Evolutionary conservation across 1,140 invertebrate genomes (phyloP).

Genomic region (Ptiloglossa arizonensis): DNA sequence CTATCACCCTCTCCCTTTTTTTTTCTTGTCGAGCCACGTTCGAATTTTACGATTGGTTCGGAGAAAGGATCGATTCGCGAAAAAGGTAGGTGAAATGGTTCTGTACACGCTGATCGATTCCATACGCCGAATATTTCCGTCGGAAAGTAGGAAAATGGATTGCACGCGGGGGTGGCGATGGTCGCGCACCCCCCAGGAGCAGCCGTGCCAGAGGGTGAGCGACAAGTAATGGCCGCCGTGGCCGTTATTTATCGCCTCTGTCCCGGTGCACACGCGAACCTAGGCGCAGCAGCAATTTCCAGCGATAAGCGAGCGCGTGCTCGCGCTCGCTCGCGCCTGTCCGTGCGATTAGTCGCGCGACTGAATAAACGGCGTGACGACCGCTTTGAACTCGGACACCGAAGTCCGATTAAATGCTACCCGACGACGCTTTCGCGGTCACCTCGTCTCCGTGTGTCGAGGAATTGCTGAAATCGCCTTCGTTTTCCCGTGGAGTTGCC

Average conservation of each 20-base stretch:
- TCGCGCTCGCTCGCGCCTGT: slow-evolving; percentile 46
- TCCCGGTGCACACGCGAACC: slow-evolving; percentile 58
- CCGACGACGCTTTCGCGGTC: background rate
- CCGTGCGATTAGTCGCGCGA: slow-evolving; percentile 57
- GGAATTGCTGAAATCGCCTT: background rate
- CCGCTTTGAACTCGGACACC: slow-evolving; percentile 16
- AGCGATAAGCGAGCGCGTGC: slow-evolving; percentile 59
- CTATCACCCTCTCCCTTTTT: background rate
- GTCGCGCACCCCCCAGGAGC: slow-evolving; percentile 40
- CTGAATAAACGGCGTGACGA: slow-evolving; percentile 49
- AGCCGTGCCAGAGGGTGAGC: slow-evolving; percentile 62
- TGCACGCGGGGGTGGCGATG: slow-evolving; percentile 24
- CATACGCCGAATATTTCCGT: slow-evolving; percentile 12
- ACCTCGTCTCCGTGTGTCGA: background rate
- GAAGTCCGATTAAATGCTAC: background rate
- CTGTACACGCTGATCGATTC: slow-evolving; percentile 15
- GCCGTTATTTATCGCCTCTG: slow-evolving; percentile 73
- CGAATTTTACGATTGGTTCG: background rate
- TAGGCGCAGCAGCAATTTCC: slow-evolving; percentile 61
- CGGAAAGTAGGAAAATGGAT: slow-evolving; percentile 19
- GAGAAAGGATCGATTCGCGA: background rate
- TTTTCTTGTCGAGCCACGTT: too few species aligned
- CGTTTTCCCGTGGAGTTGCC: too few species aligned
- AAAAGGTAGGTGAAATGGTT: background rate
- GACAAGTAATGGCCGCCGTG: slow-evolving; percentile 76